Base-by-base conservation (phyloP, 30 jellyfish, hydroid and myxozoan species). In the Catostylus mosaicus region DNA sequence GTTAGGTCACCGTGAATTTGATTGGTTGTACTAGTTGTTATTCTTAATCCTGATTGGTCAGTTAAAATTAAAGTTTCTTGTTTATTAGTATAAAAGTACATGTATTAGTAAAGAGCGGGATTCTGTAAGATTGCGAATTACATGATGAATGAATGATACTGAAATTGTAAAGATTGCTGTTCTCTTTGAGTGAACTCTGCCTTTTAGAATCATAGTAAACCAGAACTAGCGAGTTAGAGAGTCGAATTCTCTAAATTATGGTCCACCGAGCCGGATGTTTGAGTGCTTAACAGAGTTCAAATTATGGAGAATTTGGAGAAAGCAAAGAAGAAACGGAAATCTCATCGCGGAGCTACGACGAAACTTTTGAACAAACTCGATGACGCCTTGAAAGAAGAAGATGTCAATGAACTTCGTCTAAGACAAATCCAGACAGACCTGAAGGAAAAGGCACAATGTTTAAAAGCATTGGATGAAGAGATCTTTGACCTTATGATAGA, bases 331-430 rank as follows among this genome's bases (percentile, higher is more conserved):
- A 74, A 74, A 31, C 50, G 85, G 32, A 31, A 20, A 45, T 74
- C 85, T 33, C 74, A 74, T 74, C 85, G 75, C 37, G 85, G 85
- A 33, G 47, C 83, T 4, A 74, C 85, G 74, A 74, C 74, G 71
- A 71, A 71, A 1, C 69, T 40, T 18, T 2, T 71, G 73, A 71
- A 71, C 83, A 71, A 71, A 22, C 29, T 71, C 73, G 83, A 40
- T 35, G 83, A 71, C 36, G 69, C 73, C 83, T 71, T 71, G 8
- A 40, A 40, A 48, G 37, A 71, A 45, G 78, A 66, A 30, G 22
- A 20, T 29, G 63, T 14, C 65, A 29, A 66, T 29, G 63, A 66
- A 29, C 78, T 66, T 20, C 78, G 78, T 6, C 22, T 12, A 29
- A 24, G n/a, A 30, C 29, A n/a, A n/a, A 20, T 20, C 63, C 78